These are phyloP conservation scores for Oreohelix idahoensis DNA, from an alignment of 1,140 invertebrate species.

Conservation along the genomic window DNA sequence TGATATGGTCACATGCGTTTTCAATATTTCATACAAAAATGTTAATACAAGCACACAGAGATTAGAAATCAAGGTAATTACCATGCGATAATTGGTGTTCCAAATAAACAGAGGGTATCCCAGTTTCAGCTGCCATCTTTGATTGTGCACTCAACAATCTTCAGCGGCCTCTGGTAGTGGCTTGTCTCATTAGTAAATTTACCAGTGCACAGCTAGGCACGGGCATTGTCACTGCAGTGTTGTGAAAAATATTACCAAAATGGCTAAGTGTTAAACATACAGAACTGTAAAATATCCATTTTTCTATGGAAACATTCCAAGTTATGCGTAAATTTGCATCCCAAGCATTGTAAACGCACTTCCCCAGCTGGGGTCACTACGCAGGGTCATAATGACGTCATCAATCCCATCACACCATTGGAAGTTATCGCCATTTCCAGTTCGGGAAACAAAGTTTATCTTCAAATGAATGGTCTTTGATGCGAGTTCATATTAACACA, in stretches of 20 bases:
- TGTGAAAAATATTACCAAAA: slow-evolving; percentile 1
- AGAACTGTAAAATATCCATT: slow-evolving; percentile 37
- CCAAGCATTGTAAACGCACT: slow-evolving; percentile 50
- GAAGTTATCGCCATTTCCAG: slow-evolving; percentile 54
- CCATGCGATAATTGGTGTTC: slow-evolving; percentile 46
- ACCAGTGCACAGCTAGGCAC: neutral
- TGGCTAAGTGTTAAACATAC: slow-evolving; percentile 21
- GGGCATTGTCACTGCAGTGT: slow-evolving; percentile 8
- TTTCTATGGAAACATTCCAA: slow-evolving; percentile 38
- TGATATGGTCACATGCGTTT: neutral
- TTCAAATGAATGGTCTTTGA: slow-evolving; percentile 43
- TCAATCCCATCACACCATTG: slow-evolving; percentile 52
- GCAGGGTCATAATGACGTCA: slow-evolving; percentile 56
- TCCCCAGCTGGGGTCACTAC: slow-evolving; percentile 54
- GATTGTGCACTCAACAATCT: slow-evolving; percentile 51
- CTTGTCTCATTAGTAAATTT: slow-evolving; percentile 46
- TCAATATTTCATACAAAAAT: neutral
- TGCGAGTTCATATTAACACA: neutral
- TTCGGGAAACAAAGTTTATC: slow-evolving; percentile 46
- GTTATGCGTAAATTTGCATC: slow-evolving; percentile 44
- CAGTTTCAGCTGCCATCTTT: slow-evolving; percentile 56
- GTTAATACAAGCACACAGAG: neutral
- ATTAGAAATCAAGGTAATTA: slow-evolving; percentile 33
- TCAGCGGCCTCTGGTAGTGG: slow-evolving; percentile 49
- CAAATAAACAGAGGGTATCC: slow-evolving; percentile 55